phyloP scores from a whole-genome alignment of 2,888 invertebrate genomes.

The Pammene fasciana region DNA sequence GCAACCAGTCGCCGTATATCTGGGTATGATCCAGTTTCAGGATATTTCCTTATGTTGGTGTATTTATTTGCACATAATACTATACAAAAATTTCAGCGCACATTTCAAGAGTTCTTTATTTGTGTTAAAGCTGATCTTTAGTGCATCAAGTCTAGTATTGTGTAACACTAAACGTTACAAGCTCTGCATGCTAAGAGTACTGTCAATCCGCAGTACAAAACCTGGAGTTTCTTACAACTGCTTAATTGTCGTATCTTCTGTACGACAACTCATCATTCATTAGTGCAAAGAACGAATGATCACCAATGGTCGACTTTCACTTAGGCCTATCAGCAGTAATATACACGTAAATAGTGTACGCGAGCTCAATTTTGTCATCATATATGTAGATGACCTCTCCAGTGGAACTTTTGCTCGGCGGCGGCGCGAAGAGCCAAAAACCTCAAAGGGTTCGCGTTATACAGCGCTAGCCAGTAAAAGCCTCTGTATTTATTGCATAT shows the following conservation, averaged over 20 bases:
- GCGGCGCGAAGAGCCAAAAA: neutral
- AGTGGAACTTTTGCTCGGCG: neutral
- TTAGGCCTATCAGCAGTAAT: neutral
- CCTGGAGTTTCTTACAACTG: neutral
- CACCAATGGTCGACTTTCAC: neutral
- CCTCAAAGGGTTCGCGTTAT: neutral
- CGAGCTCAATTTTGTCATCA: neutral
- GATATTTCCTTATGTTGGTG: no score
- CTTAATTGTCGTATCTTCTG: no score
- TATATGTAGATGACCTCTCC: neutral
- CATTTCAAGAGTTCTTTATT: neutral
- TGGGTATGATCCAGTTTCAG: neutral
- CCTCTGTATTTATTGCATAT: neutral
- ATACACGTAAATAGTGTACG: neutral
- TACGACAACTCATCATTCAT: no score
- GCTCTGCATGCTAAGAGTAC: no score
- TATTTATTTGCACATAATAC: neutral
- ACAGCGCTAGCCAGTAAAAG: neutral
- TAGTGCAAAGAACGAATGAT: neutral
- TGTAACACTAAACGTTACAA: no score
- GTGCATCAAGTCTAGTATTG: neutral
- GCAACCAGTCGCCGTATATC: neutral
- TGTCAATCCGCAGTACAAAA: neutral
- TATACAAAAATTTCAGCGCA: neutral
- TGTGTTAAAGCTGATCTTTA: neutral